phyloP scores from a whole-genome alignment of 1,140 invertebrate species.

The Diorhabda sublineata region DNA sequence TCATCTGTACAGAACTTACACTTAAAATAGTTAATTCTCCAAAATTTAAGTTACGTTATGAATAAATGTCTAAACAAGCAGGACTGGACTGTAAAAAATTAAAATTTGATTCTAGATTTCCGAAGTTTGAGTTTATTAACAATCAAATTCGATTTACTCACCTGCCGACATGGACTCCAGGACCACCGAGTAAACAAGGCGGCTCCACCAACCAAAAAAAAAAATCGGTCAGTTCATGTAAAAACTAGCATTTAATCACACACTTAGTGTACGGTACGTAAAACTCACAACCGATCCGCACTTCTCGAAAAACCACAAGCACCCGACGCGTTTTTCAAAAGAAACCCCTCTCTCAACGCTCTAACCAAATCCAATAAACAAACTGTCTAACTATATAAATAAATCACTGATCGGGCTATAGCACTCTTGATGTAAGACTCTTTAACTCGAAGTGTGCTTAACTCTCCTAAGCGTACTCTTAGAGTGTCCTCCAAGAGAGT shows the following conservation, averaged over 20 bases:
- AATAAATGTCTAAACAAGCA: too few relatives aligned
- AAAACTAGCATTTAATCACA: conserved; percentile 19
- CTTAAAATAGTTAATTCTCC: too few relatives aligned
- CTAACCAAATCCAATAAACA: conserved; percentile 50
- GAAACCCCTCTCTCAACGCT: conserved; percentile 39
- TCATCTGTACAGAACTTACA: too few relatives aligned
- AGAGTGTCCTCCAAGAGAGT: conserved; percentile 48
- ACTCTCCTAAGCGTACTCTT: conserved; percentile 50
- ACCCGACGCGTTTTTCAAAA: conserved; percentile 34
- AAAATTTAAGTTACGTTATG: too few relatives aligned
- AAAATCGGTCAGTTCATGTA: conserved; percentile 26
- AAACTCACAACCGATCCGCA: neutral
- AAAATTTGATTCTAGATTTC: too few relatives aligned
- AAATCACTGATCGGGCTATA: conserved; percentile 50
- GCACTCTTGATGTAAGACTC: conserved; percentile 50
- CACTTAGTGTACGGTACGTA: neutral
- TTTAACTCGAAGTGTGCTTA: conserved; percentile 49
- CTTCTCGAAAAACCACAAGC: conserved; percentile 21
- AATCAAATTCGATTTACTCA: neutral
- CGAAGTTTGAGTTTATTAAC: too few relatives aligned
- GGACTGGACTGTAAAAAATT: too few relatives aligned
- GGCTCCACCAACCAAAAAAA: conserved; percentile 17
- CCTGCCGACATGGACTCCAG: conserved; percentile 48
- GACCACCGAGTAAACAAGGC: conserved; percentile 29
- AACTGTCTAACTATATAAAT: conserved; percentile 51